Conservation (phyloP, 2,113 vertebrate genomes). For the Jacana jacana region DNA sequence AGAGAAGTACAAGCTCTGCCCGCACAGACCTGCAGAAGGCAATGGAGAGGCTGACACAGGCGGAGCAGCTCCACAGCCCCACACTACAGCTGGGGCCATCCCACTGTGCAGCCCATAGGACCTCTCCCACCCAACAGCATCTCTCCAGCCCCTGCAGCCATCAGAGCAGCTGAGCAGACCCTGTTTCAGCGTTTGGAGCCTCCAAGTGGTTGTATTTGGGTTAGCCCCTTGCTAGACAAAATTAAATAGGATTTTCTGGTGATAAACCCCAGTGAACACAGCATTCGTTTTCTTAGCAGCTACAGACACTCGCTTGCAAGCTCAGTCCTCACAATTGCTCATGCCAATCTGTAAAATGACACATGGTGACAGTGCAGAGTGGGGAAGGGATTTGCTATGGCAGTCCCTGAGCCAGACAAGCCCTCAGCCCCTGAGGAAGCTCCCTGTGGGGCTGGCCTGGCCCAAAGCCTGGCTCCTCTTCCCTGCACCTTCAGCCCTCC, state of each 20-base stretch:
- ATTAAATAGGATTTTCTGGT: neutral
- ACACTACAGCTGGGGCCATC: neutral
- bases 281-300: neutral
- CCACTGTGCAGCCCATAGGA: neutral
- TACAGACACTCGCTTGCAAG: neutral
- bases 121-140: neutral
- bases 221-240: neutral
- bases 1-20: neutral
- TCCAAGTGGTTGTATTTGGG: neutral
- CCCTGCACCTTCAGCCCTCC: neutral
- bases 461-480: neutral
- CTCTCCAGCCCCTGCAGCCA: neutral
- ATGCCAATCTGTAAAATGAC: neutral
- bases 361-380: neutral
- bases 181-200: slow-evolving; percentile 2
- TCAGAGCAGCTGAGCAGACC: neutral
- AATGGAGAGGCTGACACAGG: neutral
- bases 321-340: neutral
- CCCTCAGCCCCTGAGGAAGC: accelerated
- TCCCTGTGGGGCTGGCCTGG: neutral
- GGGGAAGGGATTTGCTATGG: neutral
- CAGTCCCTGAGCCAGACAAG: neutral
- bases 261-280: neutral
- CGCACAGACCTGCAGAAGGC: neutral
- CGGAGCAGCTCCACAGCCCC: accelerated